Percentiles rank a stretch among this genome's conserved stretches.
Evolutionary conservation across 2,797 vertebrate genomes (phyloP).

Genomic region (Trachurus trachurus): DNA sequence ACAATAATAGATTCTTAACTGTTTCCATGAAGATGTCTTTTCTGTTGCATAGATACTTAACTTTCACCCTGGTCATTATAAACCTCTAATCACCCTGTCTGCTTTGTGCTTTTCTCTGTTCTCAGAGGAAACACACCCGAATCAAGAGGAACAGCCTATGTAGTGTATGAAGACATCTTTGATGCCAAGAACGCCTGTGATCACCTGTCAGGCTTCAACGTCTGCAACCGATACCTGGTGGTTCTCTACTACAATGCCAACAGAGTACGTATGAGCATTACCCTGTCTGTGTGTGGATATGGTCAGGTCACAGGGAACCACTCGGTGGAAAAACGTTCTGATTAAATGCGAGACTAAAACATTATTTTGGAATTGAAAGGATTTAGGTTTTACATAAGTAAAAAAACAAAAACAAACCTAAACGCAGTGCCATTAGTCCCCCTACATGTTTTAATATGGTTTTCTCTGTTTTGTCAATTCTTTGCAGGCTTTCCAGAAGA

Average conservation of each 20-base stretch:
- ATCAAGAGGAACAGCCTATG: conserved; percentile 96
- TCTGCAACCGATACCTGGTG: conserved; percentile 98
- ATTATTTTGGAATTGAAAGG: neutral
- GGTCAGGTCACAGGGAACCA: neutral
- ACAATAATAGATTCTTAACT: neutral
- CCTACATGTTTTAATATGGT: neutral
- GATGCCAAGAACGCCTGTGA: conserved; percentile 99
- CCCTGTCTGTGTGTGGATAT: neutral
- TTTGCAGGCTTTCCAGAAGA: conserved; percentile 97
- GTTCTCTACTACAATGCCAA: conserved; percentile 98
- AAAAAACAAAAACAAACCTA: too few species aligned
- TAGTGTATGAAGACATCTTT: conserved; percentile 99
- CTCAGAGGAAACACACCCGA: conserved; percentile 97
- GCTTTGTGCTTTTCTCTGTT: neutral
- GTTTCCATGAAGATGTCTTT: neutral
- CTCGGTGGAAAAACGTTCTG: neutral
- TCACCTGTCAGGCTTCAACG: conserved; percentile 98
- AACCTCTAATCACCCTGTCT: neutral
- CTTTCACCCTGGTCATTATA: neutral
- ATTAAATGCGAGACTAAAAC: neutral
- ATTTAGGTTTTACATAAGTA: neutral
- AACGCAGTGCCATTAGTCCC: too few species aligned
- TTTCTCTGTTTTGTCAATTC: neutral
- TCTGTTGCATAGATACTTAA: neutral
- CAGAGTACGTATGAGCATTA: conserved; percentile 86